Evolutionary conservation across 1,140 invertebrate genomes (phyloP), one percentile per base, ranked within the genome.

Genomic region (Drosophila tristis): DNA sequence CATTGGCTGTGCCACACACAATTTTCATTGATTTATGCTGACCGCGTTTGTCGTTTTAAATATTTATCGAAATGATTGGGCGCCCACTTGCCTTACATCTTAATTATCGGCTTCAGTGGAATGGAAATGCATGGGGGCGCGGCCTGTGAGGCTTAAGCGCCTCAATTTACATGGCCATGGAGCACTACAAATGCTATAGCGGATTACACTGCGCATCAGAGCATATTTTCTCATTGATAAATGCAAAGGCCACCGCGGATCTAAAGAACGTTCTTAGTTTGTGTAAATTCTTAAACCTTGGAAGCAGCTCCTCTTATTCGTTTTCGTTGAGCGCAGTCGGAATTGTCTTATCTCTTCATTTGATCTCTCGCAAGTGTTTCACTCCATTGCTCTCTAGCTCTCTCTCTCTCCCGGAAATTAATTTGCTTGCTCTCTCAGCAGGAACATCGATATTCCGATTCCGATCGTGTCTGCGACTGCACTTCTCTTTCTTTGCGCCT

Each of bases 51-150:
- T 76, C 64, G 73, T 63, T 77, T 77, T 77, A 77, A 77, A 77
- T 77, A 77, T 77, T 77, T 77, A 77, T 77, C 57, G 73, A 76
- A 77, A 77, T 77, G 74, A 77, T 77, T 75, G 64, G 60, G 74
- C 54, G 55, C 75, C 58, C 72, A 58, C 73, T 76, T 76, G 73
- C 53, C 65, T 62, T 61, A 70, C 74, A 70, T 77, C 74, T 77
- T 77, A 77, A 77, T 77, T 77, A 77, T 77, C 73, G 53, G 31
- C 26, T 9, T 35, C 35, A 58, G 31, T 57, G 51, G 44, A 55
- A 73, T 73, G 57, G 13, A 55, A 63, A 72, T 56, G 71, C 66
- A 60, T 60, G 68, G 25, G 60, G 59, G 70, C 53, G 44, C 13
- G n/a, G 5, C 11, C 11, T 11, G 6, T 26, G 20, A 26, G 50